A percentile compares a stretch with the other conserved stretches of the same genome.
Evolutionary conservation across 2,113 vertebrate species (phyloP).

Genomic region (Atractosteus spatula): DNA sequence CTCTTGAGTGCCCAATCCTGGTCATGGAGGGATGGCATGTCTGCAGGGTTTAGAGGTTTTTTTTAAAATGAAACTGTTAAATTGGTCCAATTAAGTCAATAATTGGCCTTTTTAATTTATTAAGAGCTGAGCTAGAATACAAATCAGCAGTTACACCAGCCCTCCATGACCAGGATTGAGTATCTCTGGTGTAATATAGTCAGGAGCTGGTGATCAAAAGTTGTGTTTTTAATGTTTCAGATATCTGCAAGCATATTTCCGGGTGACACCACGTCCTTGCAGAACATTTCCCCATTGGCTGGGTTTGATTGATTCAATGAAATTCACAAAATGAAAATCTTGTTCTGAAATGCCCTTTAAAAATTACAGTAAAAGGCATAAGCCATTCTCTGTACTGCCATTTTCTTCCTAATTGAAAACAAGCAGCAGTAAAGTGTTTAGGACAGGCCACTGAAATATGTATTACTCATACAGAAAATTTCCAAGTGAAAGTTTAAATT

Average conservation of each 20-base stretch:
- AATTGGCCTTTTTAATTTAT: too few species aligned
- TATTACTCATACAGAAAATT: conserved; percentile 28
- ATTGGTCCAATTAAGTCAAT: too few species aligned
- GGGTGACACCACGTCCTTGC: not conserved
- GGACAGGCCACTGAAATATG: conserved; percentile 16
- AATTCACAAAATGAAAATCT: not conserved
- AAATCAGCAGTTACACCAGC: too few species aligned
- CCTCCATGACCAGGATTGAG: too few species aligned
- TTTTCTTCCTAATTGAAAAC: not conserved
- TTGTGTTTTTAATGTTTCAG: not conserved
- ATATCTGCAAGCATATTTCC: not conserved
- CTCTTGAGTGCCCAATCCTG: too few species aligned
- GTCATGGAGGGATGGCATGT: too few species aligned
- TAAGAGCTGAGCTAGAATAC: too few species aligned
- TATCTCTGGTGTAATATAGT: not conserved
- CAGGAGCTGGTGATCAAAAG: not conserved
- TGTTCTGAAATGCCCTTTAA: not conserved
- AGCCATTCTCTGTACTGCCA: too few species aligned
- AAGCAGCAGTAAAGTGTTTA: conserved; percentile 17
- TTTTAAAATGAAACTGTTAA: too few species aligned
- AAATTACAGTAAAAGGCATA: not conserved
- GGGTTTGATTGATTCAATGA: not conserved
- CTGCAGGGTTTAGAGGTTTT: too few species aligned
- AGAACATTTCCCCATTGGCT: not conserved
- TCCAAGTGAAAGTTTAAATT: conserved; percentile 26